Percentiles rank a stretch among this genome's conserved stretches.
These are phyloP conservation scores for Anorthoa munda DNA, from an alignment of 2,888 invertebrate genomes.

Conservation along the genomic window DNA sequence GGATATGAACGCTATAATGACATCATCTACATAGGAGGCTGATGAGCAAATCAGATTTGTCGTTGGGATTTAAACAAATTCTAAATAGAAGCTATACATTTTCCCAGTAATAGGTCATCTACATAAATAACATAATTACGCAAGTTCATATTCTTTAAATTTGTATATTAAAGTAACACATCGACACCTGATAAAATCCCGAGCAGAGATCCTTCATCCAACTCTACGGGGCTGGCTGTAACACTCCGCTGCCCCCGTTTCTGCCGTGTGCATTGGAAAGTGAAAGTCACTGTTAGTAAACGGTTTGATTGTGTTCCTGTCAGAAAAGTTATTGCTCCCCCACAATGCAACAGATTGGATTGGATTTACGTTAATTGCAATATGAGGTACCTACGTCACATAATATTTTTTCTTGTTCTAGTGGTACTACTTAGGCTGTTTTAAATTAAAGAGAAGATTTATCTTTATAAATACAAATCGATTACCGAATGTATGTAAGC, in stretches of 20 bases:
- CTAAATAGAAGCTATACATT: neutral
- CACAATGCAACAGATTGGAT: conserved; percentile 34
- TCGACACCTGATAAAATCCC: conserved; percentile 45
- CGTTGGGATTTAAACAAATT: neutral
- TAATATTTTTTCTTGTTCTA: neutral
- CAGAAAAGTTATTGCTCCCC: conserved; percentile 50
- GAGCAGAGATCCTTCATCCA: conserved; percentile 16
- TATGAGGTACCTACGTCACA: neutral
- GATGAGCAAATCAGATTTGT: neutral
- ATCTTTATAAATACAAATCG: no score
- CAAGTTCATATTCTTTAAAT: neutral
- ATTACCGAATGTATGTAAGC: no score
- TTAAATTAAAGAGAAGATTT: no score
- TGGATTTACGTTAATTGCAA: conserved; percentile 36
- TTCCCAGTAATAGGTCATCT: neutral
- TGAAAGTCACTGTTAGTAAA: conserved; percentile 73
- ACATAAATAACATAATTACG: neutral
- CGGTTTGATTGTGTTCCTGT: conserved; percentile 62
- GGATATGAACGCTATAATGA: neutral
- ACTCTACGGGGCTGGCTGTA: conserved; percentile 59
- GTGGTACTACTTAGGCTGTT: neutral
- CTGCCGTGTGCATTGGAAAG: conserved; percentile 69
- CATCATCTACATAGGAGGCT: conserved; percentile 5
- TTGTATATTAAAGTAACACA: neutral
- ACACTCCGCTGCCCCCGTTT: conserved; percentile 73